These are phyloP conservation scores for Sitodiplosis mosellana DNA, from an alignment of 1,140 invertebrate genomes.

Conservation along the genomic window DNA sequence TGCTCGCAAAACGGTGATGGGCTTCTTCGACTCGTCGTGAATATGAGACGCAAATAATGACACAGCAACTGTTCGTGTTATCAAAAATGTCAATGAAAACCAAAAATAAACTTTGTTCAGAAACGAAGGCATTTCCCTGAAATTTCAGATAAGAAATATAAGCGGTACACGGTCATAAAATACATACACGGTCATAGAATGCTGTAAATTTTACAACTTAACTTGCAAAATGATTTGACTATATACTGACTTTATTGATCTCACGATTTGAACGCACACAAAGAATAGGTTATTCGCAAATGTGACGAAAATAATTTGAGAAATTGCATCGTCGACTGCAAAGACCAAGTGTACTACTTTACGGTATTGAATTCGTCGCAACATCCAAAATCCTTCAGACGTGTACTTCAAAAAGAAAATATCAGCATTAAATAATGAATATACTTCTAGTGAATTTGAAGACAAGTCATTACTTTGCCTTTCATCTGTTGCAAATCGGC, in stretches of 20 bases:
- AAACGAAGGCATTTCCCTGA: conserved; percentile 16
- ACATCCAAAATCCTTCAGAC: conserved; percentile 23
- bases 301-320: conserved; percentile 36
- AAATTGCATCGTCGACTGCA: conserved; percentile 28
- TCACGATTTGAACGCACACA: conserved; percentile 42
- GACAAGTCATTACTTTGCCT: conserved; percentile 23
- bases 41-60: conserved; percentile 38
- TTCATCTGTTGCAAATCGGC: conserved; percentile 24
- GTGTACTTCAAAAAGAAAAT: too few species aligned
- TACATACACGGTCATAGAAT: too few species aligned
- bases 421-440: too few species aligned
- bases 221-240: neutral
- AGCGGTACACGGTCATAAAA: too few species aligned
- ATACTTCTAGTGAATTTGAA: neutral
- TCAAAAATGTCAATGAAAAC: conserved; percentile 37
- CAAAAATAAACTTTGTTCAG: conserved; percentile 33
- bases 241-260: conserved; percentile 23
- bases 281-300: conserved; percentile 45
- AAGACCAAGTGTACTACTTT: conserved; percentile 29
- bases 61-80: conserved; percentile 34
- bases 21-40: conserved; percentile 37
- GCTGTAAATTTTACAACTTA: too few species aligned
- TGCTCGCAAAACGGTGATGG: conserved; percentile 31
- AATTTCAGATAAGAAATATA: neutral
- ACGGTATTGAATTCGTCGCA: conserved; percentile 32